Conservation (phyloP, 2,888 invertebrate genomes). For the Pasiphila rectangulata region DNA sequence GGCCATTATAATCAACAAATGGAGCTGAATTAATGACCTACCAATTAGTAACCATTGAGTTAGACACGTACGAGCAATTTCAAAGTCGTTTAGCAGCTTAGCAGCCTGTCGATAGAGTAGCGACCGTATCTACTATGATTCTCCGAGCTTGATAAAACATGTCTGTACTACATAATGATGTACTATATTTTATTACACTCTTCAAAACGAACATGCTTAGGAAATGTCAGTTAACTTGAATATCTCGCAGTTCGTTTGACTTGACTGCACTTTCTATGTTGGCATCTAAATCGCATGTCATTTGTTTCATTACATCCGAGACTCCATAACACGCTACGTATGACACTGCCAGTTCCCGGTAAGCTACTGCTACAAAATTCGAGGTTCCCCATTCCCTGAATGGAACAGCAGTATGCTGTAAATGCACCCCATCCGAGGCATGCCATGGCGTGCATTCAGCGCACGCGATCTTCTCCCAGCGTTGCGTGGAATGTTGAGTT, state of each 20-base stretch:
- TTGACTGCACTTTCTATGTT: not conserved
- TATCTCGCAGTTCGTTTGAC: not conserved
- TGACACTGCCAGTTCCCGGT: not conserved
- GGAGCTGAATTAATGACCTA: constrained; percentile 31
- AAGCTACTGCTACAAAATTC: not conserved
- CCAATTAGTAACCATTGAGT: constrained; percentile 20
- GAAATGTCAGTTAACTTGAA: too few relatives aligned
- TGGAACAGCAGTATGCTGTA: constrained; percentile 29
- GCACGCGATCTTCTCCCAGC: constrained; percentile 57
- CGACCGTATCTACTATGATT: constrained; percentile 5
- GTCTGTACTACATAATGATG: not conserved
- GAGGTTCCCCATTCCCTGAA: constrained; percentile 10
- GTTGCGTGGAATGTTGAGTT: constrained; percentile 60
- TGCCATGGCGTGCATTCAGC: constrained; percentile 31
- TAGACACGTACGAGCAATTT: constrained; percentile 22
- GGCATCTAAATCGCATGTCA: not conserved
- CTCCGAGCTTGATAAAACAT: constrained; percentile 5
- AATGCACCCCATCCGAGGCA: constrained; percentile 29
- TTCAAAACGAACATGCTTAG: not conserved
- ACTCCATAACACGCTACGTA: not conserved
- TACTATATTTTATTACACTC: not conserved
- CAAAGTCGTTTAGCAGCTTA: constrained; percentile 17
- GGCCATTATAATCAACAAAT: constrained; percentile 32
- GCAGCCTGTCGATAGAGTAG: constrained; percentile 13
- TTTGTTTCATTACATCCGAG: too few relatives aligned